phyloP scores from a whole-genome alignment of 1,140 invertebrate genomes.

The Zaprionus africanus region DNA sequence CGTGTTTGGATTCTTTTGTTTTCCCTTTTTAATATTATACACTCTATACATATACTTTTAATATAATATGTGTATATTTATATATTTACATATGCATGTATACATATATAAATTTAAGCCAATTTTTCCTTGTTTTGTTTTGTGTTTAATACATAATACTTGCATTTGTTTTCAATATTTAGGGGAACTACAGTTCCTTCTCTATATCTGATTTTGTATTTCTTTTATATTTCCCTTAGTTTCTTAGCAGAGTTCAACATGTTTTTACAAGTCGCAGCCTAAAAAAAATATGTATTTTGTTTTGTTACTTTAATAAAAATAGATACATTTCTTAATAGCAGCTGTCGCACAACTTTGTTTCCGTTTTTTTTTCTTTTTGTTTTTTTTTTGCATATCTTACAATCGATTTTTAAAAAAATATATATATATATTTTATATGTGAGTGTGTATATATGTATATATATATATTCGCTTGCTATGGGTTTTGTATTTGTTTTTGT shows the following conservation, averaged over 20 bases:
- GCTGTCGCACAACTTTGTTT: constrained; percentile 46
- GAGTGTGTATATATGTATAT: constrained; percentile 17
- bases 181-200: background rate
- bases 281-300: constrained; percentile 27
- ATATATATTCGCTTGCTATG: constrained; percentile 12
- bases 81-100: too few relatives aligned
- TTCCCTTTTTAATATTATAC: constrained; percentile 40
- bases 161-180: constrained; percentile 52
- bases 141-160: constrained; percentile 58
- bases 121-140: constrained; percentile 21
- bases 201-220: constrained; percentile 13
- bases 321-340: constrained; percentile 50
- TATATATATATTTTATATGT: constrained; percentile 38
- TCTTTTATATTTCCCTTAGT: constrained; percentile 14
- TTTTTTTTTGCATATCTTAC: constrained; percentile 43
- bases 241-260: constrained; percentile 36
- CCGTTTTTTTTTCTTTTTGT: constrained; percentile 1
- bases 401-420: constrained; percentile 51
- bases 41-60: constrained; percentile 35
- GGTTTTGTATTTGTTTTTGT: constrained; percentile 15
- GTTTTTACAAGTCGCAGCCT: constrained; percentile 38
- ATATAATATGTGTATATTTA: constrained; percentile 21
- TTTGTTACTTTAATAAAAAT: constrained; percentile 42
- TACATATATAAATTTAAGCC: background rate
- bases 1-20: constrained; percentile 31